Conservation (phyloP, 2,888 invertebrate species). For the Opisthograptis luteolata region DNA sequence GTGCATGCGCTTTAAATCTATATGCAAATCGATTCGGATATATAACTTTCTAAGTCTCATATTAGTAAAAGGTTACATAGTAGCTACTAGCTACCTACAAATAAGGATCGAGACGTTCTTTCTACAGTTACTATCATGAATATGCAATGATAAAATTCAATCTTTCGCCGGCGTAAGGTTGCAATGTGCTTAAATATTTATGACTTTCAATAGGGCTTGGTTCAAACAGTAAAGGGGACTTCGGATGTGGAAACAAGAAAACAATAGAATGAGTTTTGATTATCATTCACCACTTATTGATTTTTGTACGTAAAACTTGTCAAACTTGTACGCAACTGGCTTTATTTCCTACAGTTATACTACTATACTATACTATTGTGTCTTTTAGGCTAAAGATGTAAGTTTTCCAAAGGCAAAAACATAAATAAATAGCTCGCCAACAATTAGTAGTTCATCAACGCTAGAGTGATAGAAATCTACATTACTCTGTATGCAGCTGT, state of each 20-base stretch:
- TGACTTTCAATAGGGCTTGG: constrained; percentile 10
- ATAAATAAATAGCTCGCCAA: constrained; percentile 11
- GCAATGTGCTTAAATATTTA: constrained; percentile 18
- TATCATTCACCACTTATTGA: neutral
- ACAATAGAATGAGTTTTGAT: constrained; percentile 5
- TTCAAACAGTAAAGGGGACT: no score
- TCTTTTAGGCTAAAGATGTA: no score
- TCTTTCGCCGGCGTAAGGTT: constrained; percentile 12
- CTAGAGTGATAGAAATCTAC: constrained; percentile 4
- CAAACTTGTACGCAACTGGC: no score
- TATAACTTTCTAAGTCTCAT: constrained; percentile 23
- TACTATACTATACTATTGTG: no score
- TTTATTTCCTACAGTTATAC: no score
- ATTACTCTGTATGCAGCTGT: constrained; percentile 4
- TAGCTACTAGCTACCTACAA: no score
- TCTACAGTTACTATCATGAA: constrained; percentile 23
- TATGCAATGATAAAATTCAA: constrained; percentile 22
- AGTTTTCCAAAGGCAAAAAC: no score
- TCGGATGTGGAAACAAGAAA: no score
- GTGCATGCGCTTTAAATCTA: constrained; percentile 13
- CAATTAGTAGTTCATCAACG: constrained; percentile 19
- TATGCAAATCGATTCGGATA: constrained; percentile 23
- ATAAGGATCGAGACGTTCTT: constrained; percentile 28
- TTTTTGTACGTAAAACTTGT: no score
- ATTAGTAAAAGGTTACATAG: no score